phyloP scores from a whole-genome alignment of 2,797 vertebrate genomes.

The Sebastes vulpes region DNA sequence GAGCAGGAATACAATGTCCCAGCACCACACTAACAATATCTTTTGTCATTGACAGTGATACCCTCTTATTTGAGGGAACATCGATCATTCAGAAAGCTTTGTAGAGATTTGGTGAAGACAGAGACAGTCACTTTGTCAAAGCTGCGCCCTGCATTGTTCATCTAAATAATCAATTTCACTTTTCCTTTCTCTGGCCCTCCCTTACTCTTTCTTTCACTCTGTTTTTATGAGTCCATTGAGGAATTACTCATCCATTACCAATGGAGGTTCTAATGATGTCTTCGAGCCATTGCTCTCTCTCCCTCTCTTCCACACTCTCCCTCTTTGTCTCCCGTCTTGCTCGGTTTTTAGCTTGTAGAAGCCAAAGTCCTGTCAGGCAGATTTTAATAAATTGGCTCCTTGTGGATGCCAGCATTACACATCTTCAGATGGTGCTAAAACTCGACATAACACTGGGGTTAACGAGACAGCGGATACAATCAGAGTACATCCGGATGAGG shows the following conservation, averaged over 20 bases:
- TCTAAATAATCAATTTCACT: slow-evolving; percentile 59
- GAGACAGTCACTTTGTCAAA: slow-evolving; percentile 43
- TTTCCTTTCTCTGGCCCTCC: slow-evolving; percentile 43
- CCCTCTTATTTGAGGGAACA: slow-evolving; percentile 51
- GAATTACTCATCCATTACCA: slow-evolving; percentile 67
- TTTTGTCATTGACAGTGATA: slow-evolving; percentile 36
- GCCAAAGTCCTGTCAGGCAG: slow-evolving; percentile 37
- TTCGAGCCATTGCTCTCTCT: slow-evolving; percentile 32
- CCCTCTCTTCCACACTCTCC: background rate
- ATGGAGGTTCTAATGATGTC: slow-evolving; percentile 65
- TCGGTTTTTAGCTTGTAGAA: slow-evolving; percentile 22
- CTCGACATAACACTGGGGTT: slow-evolving; percentile 27
- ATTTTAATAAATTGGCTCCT: slow-evolving; percentile 70
- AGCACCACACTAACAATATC: slow-evolving; percentile 6
- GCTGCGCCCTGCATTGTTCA: slow-evolving; percentile 31
- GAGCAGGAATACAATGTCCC: background rate
- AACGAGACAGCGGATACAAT: slow-evolving; percentile 6
- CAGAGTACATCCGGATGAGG: slow-evolving; percentile 6
- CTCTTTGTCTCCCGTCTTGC: background rate
- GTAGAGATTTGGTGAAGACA: slow-evolving; percentile 26
- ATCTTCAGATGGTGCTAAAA: slow-evolving; percentile 44
- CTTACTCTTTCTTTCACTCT: slow-evolving; percentile 25
- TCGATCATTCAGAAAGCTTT: slow-evolving; percentile 40
- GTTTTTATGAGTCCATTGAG: slow-evolving; percentile 60
- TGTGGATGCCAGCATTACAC: slow-evolving; percentile 48